These are phyloP conservation scores for Leptatherina wallacei DNA, from an alignment of 2,797 vertebrate genomes.

Conservation along the genomic window DNA sequence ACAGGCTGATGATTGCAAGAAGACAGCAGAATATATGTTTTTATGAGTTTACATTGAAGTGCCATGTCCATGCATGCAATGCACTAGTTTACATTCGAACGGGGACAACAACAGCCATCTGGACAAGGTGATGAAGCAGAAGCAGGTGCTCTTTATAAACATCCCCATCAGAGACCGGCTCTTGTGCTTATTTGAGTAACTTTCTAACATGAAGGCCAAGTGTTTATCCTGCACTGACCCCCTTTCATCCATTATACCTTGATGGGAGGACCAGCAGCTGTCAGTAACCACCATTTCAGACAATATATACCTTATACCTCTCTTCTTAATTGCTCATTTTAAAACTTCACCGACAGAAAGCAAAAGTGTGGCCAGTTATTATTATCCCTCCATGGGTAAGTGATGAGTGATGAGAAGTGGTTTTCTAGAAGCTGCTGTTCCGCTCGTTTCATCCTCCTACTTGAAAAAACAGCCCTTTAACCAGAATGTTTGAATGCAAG, in stretches of 20 bases:
- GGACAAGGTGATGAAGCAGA: conserved; percentile 27
- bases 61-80: conserved; percentile 22
- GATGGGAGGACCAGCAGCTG: conserved; percentile 39
- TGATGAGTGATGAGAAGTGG: conserved; percentile 13
- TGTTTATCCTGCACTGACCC: conserved; percentile 77
- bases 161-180: conserved; percentile 54
- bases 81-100: not conserved
- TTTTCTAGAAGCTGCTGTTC: conserved; percentile 16
- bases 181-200: conserved; percentile 71
- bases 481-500: conserved; percentile 7
- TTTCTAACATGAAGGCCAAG: conserved; percentile 60
- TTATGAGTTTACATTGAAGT: conserved; percentile 12
- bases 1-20: not conserved
- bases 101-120: conserved; percentile 20
- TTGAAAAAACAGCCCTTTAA: conserved; percentile 4
- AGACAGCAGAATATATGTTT: not conserved
- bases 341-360: conserved; percentile 53
- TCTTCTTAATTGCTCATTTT: conserved; percentile 67
- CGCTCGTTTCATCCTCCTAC: conserved; percentile 15
- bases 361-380: conserved; percentile 17
- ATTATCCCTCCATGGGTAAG: conserved; percentile 22
- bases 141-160: conserved; percentile 69
- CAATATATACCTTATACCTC: conserved; percentile 79
- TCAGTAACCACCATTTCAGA: conserved; percentile 76
- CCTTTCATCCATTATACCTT: conserved; percentile 57